These are phyloP conservation scores for Propsilocerus akamusi DNA, from an alignment of 1,140 invertebrate species.

Conservation along the genomic window DNA sequence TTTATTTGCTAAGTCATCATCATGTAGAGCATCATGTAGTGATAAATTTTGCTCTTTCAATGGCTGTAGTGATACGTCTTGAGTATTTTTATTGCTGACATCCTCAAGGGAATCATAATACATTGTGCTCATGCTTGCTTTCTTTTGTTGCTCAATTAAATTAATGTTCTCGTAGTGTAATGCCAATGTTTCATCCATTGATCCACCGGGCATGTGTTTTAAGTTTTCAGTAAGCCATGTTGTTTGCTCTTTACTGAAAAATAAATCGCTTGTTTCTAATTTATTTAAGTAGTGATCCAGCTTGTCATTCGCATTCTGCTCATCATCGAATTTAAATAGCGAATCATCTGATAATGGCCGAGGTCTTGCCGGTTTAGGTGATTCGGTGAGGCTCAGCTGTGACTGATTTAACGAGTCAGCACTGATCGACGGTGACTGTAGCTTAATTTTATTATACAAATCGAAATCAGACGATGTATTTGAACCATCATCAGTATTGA, in stretches of 20 bases:
- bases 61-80: background rate
- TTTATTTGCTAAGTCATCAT: background rate
- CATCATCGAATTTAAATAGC: slow-evolving; percentile 40
- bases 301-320: slow-evolving; percentile 30
- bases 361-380: slow-evolving; percentile 36
- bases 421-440: slow-evolving; percentile 11
- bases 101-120: slow-evolving; percentile 8
- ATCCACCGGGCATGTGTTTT: background rate
- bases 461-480: slow-evolving; percentile 21
- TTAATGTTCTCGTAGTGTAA: slow-evolving; percentile 5
- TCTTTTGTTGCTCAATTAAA: slow-evolving; percentile 7
- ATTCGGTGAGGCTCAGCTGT: slow-evolving; percentile 18
- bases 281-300: slow-evolving; percentile 45
- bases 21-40: slow-evolving; percentile 5
- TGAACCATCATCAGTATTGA: slow-evolving; percentile 22
- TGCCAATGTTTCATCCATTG: background rate
- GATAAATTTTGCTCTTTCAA: slow-evolving; percentile 8
- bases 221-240: background rate
- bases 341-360: slow-evolving; percentile 49
- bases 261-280: slow-evolving; percentile 29
- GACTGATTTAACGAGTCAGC: slow-evolving; percentile 13
- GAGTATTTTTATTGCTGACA: slow-evolving; percentile 4
- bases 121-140: slow-evolving; percentile 6
- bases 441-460: slow-evolving; percentile 17
- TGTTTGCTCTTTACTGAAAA: slow-evolving; percentile 7